Percentiles rank a stretch among this genome's conserved stretches.
These are phyloP conservation scores for Psilopogon haemacephalus DNA, from an alignment of 2,113 vertebrate genomes.

Conservation along the genomic window DNA sequence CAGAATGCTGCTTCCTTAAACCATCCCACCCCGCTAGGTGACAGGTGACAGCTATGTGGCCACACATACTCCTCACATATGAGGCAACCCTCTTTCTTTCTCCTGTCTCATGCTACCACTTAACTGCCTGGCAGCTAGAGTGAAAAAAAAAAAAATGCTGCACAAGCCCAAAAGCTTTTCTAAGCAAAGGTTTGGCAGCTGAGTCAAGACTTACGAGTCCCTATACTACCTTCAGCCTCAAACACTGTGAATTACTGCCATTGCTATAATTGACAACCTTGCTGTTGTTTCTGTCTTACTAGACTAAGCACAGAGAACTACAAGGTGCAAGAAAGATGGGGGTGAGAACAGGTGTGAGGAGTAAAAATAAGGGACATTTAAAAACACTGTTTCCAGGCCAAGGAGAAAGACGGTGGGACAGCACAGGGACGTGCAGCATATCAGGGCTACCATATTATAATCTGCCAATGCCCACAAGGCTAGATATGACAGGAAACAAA, in stretches of 20 bases:
- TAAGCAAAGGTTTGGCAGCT: background rate
- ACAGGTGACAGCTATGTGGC: background rate
- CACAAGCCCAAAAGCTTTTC: background rate
- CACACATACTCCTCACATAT: rapidly evolving
- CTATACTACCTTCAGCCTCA: background rate
- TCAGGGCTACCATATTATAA: rapidly evolving
- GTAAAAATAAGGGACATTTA: background rate
- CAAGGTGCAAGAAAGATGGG: background rate
- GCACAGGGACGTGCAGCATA: background rate
- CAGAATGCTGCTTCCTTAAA: background rate
- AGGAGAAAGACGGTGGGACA: background rate
- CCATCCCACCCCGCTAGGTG: background rate
- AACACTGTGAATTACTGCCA: background rate
- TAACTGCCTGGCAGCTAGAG: background rate
- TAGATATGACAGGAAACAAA: too few species aligned
- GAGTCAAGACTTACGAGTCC: background rate
- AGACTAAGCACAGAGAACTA: background rate
- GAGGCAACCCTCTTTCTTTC: background rate
- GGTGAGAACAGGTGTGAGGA: background rate
- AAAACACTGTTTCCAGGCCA: background rate
- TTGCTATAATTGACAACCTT: background rate
- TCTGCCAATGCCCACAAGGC: too few species aligned
- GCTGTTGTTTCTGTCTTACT: background rate
- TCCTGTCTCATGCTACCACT: background rate
- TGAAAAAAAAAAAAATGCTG: background rate